Base-by-base conservation (phyloP, 2,797 vertebrate genomes). In the Salarias fasciatus region DNA sequence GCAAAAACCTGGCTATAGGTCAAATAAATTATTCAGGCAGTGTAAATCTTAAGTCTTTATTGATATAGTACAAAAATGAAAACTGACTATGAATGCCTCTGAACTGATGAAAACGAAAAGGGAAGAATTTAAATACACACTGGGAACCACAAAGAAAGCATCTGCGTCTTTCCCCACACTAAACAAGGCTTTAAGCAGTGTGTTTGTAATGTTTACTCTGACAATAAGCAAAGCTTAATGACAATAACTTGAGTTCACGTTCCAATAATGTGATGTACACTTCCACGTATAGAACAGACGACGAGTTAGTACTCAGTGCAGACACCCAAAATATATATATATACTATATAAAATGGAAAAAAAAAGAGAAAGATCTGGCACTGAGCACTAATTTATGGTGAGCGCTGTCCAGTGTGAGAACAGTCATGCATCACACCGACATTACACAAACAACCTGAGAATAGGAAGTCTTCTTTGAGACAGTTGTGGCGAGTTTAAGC, bases 391-490 rank as follows among this genome's bases (percentile, higher is more conserved):
- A 10, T 44, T 65, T 77, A 30, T 55, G 45, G 47, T 76, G 67
- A 86, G 78, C 78, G 69, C 71, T 76, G 72, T 80, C 67, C 70
- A 71, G 75, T 69, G 71, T 53, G 42, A 67, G 60, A 70, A 72
- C 78, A 69, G 69, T 66, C 64, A 63, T 69, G 69, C 71, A 29
- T 78, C 63, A 71, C 68, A 82, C 57, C 59, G 63, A 88, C 60
- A 64, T 86, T 80, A 80, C 53, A 84, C 66, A 85, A 85, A 81
- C 76, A 72, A 91, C 92, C 92, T 94, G 93, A 94, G 92, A 92
- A 63, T 73, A 76, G 63, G 67, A 68, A 61, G 78, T 88, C 83
- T 83, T 82, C 78, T 68, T 45, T 42, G 77, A 92, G 79, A 90
- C 75, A 71, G 64, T 55, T 77, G 77, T 86, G 89, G 86, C 88